Percentiles rank a stretch among this genome's conserved stretches.
phyloP scores from a whole-genome alignment of 2,797 vertebrate genomes.

The Enteromius viviparus region DNA sequence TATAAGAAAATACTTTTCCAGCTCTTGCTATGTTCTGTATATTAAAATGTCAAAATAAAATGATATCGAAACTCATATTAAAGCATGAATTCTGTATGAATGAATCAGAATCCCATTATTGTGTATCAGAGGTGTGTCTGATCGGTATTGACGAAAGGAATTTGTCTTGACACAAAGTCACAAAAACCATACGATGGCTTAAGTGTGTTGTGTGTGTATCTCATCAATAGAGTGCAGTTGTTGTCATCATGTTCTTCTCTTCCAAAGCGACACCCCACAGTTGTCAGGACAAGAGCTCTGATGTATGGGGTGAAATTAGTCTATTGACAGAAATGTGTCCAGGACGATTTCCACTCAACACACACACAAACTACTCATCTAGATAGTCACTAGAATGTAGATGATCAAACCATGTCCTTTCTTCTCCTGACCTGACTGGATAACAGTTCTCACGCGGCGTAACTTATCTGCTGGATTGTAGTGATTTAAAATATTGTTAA shows the following conservation, averaged over 20 bases:
- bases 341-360: neutral
- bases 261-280: conserved; percentile 28
- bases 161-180: neutral
- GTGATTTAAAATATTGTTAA: neutral
- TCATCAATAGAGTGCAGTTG: conserved; percentile 26
- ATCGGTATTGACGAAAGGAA: neutral
- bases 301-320: conserved; percentile 38
- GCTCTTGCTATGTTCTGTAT: neutral
- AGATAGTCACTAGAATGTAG: neutral
- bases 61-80: neutral
- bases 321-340: conserved; percentile 47
- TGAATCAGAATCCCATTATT: conserved; percentile 13
- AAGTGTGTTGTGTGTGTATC: conserved; percentile 16
- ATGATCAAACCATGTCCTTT: conserved; percentile 2
- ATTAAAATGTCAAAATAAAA: neutral
- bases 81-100: conserved; percentile 11
- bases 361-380: neutral
- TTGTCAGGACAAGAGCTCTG: conserved; percentile 43
- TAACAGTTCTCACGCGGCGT: neutral
- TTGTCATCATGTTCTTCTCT: conserved; percentile 36
- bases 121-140: neutral
- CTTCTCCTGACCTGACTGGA: neutral
- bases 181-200: neutral
- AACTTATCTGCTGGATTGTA: neutral
- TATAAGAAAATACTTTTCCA: neutral